Base-by-base conservation (phyloP, 2,888 invertebrate species). In the Apantesis nais region DNA sequence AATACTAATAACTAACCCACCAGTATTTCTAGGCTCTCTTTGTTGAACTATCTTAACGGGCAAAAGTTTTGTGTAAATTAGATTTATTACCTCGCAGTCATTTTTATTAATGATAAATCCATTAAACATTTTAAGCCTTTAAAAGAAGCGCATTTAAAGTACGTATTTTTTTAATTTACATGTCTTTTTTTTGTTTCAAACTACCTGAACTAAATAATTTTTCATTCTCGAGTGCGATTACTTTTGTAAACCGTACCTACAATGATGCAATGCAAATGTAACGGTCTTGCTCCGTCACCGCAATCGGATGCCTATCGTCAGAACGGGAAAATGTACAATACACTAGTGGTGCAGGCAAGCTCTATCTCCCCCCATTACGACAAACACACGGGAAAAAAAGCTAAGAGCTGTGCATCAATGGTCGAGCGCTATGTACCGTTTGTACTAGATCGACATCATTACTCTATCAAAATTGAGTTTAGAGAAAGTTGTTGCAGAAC, bases 231-330 rank as follows among this genome's bases (percentile, higher is more conserved):
- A 58, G 58, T 16, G 29, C 29, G 29, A 16, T 7, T 58, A 60
- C 62, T 76, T 80, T 77, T 81, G 74, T 80, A 52, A 78, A 80
- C 83, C 81, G 76, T 89, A 89, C 88, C 68, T 73, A 74, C 76
- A 70, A 79, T 86, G 86, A 90, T 91, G 90, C 89, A 91, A 91
- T 90, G 90, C 89, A 89, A 91, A 91, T 89, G 85, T 89, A 90
- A 87, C 86, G 87, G 81, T 87, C 81, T 81, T 76, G 85, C 82
- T 70, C 79, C 78, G 82, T 82, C 82, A 82, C 82, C 82, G 80
- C 82, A 82, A 82, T 82, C 82, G 82, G 82, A 80, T 78, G 82
- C 74, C 82, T 82, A 76, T 79, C 82, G 75, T 77, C 76, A 73
- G 76, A 77, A 74, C 76, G 78, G 74, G 76, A 74, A 68, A 78